Base-by-base conservation (phyloP, 2,888 invertebrate genomes). In the Baccha elongata region DNA sequence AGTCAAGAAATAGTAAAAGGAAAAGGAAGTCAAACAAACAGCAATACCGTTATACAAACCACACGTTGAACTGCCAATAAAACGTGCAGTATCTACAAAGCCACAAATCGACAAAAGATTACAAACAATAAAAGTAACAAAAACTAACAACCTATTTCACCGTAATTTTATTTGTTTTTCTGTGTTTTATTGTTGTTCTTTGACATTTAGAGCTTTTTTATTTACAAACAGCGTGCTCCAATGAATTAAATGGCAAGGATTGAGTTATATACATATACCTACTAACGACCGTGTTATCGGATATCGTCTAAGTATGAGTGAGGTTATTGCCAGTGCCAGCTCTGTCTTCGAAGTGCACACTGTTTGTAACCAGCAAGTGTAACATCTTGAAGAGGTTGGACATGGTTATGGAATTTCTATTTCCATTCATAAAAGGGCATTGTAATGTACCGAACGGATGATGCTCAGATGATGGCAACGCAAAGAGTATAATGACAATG, bases 391-490 rank as follows among this genome's bases (percentile, higher is more conserved):
- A 26, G 19, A n/a, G n/a, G n/a, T 37, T 37, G 37, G n/a, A n/a
- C n/a, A n/a, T 5, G 21, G 11, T 8, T 3, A n/a, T n/a, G n/a
- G 32, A 40, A n/a, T 44, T 60, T 76, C 40, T 58, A 72, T 44
- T 60, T 76, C 42, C 71, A 76, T 83, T 83, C 67, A 83, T 78
- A 72, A 72, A 72, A 72, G 83, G 62, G 32, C 67, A 83, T 83
- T 72, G 81, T 76, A n/a, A n/a, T n/a, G n/a, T n/a, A 73, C 32
- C 46, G 42, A 37, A 3, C 29, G 40, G 48, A 74, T 32, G 58
- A 67, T 50, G 50, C 15, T 64, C 67, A 58, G n/a, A 37, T 44
- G 69, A 37, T 48, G 52, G 19, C 13, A 2, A 4, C 3, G 42
- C 42, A 21, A 62, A 13, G 37, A n/a, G 15, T 53, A 32, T 11